Evolutionary conservation across 2,797 vertebrate genomes (phyloP).

Genomic region (Malacoctenus gilli): DNA sequence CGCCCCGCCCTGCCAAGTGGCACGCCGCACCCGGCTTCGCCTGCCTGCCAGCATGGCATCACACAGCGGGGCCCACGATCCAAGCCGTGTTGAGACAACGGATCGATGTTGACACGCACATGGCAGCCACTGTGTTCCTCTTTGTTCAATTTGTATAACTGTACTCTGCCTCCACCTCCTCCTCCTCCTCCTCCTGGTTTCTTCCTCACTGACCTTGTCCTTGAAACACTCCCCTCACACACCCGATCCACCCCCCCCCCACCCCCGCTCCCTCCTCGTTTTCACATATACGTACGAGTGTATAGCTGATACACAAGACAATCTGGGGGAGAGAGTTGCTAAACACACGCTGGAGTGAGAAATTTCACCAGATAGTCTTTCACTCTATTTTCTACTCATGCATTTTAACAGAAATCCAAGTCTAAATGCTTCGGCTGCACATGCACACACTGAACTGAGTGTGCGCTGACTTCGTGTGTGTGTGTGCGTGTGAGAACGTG

Average conservation of each 20-base stretch:
- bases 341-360: no score
- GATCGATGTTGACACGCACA: not conserved
- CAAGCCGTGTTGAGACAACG: not conserved
- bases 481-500: not conserved
- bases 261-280: slow-evolving; percentile 4
- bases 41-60: not conserved
- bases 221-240: slow-evolving; percentile 13
- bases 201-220: slow-evolving; percentile 34
- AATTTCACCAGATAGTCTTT: no score
- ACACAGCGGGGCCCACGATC: not conserved
- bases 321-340: no score
- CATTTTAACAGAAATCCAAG: not conserved
- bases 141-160: slow-evolving; percentile 1
- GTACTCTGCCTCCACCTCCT: not conserved
- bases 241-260: slow-evolving; percentile 5
- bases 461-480: no score
- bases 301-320: no score
- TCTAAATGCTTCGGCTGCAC: no score
- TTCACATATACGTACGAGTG: not conserved
- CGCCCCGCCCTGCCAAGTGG: not conserved
- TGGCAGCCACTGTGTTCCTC: not conserved
- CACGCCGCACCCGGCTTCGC: not conserved
- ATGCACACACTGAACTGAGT: no score
- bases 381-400: not conserved
- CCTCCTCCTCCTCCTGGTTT: slow-evolving; percentile 1